These are phyloP conservation scores for Harpagoxenus sublaevis DNA, from an alignment of 2,888 invertebrate species.

Conservation along the genomic window DNA sequence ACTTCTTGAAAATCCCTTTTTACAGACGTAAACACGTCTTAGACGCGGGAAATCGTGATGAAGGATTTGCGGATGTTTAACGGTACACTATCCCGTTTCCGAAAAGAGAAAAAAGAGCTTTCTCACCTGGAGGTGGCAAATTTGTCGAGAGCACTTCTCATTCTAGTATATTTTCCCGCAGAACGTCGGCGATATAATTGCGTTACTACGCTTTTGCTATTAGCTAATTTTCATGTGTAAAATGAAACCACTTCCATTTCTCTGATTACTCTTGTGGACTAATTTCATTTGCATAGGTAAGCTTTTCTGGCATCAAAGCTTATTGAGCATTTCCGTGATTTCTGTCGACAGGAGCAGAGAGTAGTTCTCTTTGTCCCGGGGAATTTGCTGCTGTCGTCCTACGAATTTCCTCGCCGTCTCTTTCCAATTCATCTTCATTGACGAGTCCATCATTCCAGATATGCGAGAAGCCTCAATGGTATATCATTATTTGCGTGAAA, in stretches of 20 bases:
- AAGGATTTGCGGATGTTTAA: conserved; percentile 25
- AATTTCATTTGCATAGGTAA: conserved; percentile 42
- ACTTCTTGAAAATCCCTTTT: conserved; percentile 27
- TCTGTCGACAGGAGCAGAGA: conserved; percentile 78
- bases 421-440: conserved; percentile 31
- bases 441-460: background rate
- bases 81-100: background rate
- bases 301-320: conserved; percentile 1
- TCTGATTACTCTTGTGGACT: conserved; percentile 19
- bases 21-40: background rate
- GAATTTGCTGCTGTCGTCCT: conserved; percentile 60
- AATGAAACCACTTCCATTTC: conserved; percentile 13
- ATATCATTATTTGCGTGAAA: conserved; percentile 32
- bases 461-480: conserved; percentile 5
- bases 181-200: conserved; percentile 5
- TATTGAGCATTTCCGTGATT: conserved; percentile 64
- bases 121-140: background rate
- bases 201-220: background rate
- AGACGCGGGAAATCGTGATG: background rate
- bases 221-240: conserved; percentile 2
- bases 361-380: conserved; percentile 60
- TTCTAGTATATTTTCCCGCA: background rate
- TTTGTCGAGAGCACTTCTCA: conserved; percentile 8
- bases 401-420: conserved; percentile 62
- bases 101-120: background rate